phyloP scores from a whole-genome alignment of 1,140 invertebrate species.

The Scaptomyza graminum region DNA sequence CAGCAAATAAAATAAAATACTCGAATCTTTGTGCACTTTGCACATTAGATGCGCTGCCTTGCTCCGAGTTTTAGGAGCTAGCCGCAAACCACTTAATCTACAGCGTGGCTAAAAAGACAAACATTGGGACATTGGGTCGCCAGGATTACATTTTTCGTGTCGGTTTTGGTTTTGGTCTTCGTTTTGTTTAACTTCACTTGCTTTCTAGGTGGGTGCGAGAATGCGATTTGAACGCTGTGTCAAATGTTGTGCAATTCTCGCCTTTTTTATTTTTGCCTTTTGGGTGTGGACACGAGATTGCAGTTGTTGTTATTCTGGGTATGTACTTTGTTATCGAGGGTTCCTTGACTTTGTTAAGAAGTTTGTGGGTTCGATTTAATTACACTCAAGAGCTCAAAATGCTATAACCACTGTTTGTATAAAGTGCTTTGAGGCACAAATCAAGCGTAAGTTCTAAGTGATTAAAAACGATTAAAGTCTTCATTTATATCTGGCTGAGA shows the following conservation, averaged over 20 bases:
- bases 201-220: conserved; percentile 4
- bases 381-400: too few species aligned
- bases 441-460: too few species aligned
- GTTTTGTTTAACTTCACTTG: background rate
- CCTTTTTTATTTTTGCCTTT: conserved; percentile 31
- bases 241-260: conserved; percentile 64
- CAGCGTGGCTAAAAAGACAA: conserved; percentile 37
- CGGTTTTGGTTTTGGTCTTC: too few species aligned
- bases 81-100: conserved; percentile 55
- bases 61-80: background rate
- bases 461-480: too few species aligned
- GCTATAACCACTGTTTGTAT: too few species aligned
- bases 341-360: too few species aligned
- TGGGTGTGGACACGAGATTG: conserved; percentile 45
- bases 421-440: too few species aligned
- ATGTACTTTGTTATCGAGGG: too few species aligned
- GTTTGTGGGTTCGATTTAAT: too few species aligned
- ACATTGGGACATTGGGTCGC: background rate
- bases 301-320: conserved; percentile 1
- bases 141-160: too few species aligned
- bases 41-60: conserved; percentile 39
- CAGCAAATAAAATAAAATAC: conserved; percentile 12
- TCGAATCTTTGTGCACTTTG: conserved; percentile 33
- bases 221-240: conserved; percentile 40
- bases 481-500: too few species aligned